These are phyloP conservation scores for Dufourea novaeangliae DNA, from an alignment of 1,140 invertebrate species.

Conservation along the genomic window DNA sequence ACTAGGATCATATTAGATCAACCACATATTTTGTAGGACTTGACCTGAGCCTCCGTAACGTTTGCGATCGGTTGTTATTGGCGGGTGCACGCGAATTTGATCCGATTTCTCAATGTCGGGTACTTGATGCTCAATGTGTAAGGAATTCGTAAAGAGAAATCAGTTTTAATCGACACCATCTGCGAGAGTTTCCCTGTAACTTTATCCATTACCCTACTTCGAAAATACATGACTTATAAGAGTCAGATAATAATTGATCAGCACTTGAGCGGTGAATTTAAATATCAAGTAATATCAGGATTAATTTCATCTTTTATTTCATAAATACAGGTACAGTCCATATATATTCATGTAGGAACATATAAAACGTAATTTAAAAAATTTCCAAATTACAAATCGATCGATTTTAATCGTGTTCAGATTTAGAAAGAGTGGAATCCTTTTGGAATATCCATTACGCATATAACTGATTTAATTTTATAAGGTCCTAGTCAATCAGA, in stretches of 20 bases:
- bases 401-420: too few relatives aligned
- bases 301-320: too few relatives aligned
- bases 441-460: too few relatives aligned
- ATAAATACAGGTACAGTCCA: background rate
- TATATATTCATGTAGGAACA: background rate
- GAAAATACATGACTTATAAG: background rate
- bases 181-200: background rate
- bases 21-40: background rate
- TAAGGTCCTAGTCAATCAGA: too few relatives aligned
- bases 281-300: too few relatives aligned
- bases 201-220: background rate
- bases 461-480: too few relatives aligned
- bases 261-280: background rate
- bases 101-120: too few relatives aligned
- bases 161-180: slow-evolving; percentile 1
- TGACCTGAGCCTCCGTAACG: background rate
- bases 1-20: slow-evolving; percentile 22
- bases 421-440: too few relatives aligned
- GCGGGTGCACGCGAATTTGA: too few relatives aligned
- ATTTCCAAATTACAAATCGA: too few relatives aligned
- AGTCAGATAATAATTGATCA: background rate
- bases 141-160: slow-evolving; percentile 37
- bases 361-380: background rate
- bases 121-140: slow-evolving; percentile 1
- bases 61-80: slow-evolving; percentile 25